phyloP scores from a whole-genome alignment of 2,113 vertebrate species.

The Carassius carassius region DNA sequence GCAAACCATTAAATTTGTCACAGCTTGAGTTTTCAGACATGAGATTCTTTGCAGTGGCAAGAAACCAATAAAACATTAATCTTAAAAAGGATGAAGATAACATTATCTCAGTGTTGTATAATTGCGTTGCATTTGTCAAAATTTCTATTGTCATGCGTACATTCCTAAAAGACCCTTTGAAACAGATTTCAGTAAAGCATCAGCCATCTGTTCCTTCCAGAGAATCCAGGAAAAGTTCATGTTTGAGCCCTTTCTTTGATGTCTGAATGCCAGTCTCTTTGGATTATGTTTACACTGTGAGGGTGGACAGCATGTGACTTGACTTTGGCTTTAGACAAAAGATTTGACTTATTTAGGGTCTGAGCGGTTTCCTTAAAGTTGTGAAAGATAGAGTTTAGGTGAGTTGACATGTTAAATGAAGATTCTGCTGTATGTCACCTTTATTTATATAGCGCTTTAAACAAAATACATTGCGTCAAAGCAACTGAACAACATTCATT shows the following conservation, averaged over 20 bases:
- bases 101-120: background rate
- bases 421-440: background rate
- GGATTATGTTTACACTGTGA: background rate
- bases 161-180: background rate
- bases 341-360: background rate
- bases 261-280: slow-evolving; percentile 12
- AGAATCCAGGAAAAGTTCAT: background rate
- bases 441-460: no score
- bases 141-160: background rate
- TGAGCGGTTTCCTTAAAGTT: no score
- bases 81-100: background rate
- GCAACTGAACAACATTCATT: no score
- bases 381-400: background rate
- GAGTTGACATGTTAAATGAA: background rate
- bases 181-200: slow-evolving; percentile 5
- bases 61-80: background rate
- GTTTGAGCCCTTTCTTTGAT: background rate
- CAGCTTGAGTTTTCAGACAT: background rate
- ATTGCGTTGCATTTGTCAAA: background rate
- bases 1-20: background rate
- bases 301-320: background rate
- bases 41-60: background rate
- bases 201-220: background rate
- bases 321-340: background rate
- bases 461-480: no score